Base-by-base conservation (phyloP, 2,888 invertebrate species). In the Prosopocoilus inquinatus region DNA sequence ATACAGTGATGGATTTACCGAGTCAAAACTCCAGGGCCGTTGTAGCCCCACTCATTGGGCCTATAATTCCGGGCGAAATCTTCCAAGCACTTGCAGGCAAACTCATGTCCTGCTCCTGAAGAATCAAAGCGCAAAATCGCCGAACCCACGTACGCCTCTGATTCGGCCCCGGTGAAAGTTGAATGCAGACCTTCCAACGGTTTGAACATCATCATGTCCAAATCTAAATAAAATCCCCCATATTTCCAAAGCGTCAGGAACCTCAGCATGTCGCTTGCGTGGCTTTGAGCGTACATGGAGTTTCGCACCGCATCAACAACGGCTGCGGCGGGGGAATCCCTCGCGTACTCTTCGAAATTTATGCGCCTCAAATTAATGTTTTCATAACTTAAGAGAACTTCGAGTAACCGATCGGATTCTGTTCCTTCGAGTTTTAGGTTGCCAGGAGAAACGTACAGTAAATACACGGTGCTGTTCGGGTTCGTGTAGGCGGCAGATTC, bases 181-280 rank as follows among this genome's bases (percentile, higher is more conserved):
- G 71, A 74, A 1, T 71, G 77, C 45, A 88, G 68, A 2, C 76
- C 70, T 13, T 82, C 79, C 36, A 89, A 69, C 3, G 81, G 77
- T 60, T 82, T 86, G 12, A 82, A 80, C 2, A 90, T 83, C 9
- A 91, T 79, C 2, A 89, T 83, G 71, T 91, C 91, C 61, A 89
- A 75, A 66, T 91, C 91, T 49, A 91, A 72, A 69, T 90, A 91
- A 47, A 89, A 84, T 0, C 91, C 91, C 9, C 90, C 89, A 72
- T 82, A 90, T 69, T 87, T 89, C 81, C 86, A 89, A 3, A 91
- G 74, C 0, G 87, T 84, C 45, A 87, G 67, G 66, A 82, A 87
- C 61, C 87, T 76, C 9, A 89, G 74, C 1, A 87, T 77, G 67
- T 89, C 88, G 46, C 85, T 85, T 44, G 85, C 82, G 65, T 88